phyloP scores from a whole-genome alignment of 2,888 invertebrate genomes.

The Hypercompe scribonia region DNA sequence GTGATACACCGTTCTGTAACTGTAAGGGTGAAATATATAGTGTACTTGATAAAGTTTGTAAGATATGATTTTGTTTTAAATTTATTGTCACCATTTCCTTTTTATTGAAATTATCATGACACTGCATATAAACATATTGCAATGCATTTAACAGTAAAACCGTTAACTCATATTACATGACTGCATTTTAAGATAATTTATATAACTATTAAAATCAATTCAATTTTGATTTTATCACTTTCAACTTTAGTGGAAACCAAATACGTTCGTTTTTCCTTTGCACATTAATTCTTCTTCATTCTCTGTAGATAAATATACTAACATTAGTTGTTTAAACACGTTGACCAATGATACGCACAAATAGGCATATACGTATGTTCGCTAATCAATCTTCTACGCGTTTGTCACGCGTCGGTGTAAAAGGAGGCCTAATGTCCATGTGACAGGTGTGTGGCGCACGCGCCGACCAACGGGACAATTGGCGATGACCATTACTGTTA shows the following conservation, averaged over 20 bases:
- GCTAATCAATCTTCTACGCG: conserved; percentile 17
- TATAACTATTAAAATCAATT: neutral
- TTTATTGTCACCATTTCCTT: no score
- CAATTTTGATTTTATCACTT: neutral
- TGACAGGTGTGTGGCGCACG: conserved; percentile 44
- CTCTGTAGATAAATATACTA: neutral
- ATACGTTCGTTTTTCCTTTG: neutral
- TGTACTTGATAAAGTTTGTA: neutral
- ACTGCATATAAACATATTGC: neutral
- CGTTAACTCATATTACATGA: neutral
- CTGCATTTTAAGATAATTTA: neutral
- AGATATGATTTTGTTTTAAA: no score
- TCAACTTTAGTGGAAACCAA: neutral
- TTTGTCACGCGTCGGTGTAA: conserved; percentile 44
- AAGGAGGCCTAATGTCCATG: conserved; percentile 27
- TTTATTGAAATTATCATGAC: no score
- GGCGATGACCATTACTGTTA: conserved; percentile 43
- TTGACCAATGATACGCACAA: conserved; percentile 7
- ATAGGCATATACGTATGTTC: neutral
- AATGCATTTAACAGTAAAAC: neutral
- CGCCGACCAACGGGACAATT: conserved; percentile 49
- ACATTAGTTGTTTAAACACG: neutral
- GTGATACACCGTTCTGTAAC: conserved; percentile 36
- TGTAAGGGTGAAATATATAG: conserved; percentile 9
- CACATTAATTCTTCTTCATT: neutral